phyloP scores from a whole-genome alignment of 2,113 vertebrate genomes.

The Cryptotis parvus region DNA sequence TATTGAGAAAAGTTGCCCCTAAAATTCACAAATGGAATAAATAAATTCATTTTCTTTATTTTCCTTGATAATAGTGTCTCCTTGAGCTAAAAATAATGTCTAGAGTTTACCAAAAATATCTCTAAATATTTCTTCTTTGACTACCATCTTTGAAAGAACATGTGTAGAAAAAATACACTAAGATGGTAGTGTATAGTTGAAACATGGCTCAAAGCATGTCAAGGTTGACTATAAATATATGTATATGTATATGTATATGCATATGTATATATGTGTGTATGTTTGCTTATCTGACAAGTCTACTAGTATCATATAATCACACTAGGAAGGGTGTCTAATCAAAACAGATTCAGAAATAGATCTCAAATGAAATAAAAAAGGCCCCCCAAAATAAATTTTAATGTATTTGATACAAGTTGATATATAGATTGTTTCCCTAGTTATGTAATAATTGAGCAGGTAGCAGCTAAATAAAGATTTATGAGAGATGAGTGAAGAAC shows the following conservation, averaged over 20 bases:
- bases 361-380: not conserved
- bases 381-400: not conserved
- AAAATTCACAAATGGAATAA: constrained; percentile 62
- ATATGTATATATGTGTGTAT: not conserved
- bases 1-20: not conserved
- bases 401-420: not conserved
- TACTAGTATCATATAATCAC: not conserved
- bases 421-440: not conserved
- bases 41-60: constrained; percentile 53
- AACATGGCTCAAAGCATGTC: not conserved
- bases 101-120: not conserved
- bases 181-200: not conserved
- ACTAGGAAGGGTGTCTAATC: not conserved
- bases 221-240: not conserved
- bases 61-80: constrained; percentile 14
- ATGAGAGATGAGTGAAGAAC: not conserved
- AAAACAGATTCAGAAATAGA: not conserved
- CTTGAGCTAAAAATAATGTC: constrained; percentile 6
- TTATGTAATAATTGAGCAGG: too few species aligned
- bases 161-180: not conserved
- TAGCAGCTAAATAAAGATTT: not conserved
- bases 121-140: not conserved
- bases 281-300: not conserved
- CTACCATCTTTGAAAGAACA: not conserved
- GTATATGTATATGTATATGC: too few species aligned